Conservation (phyloP, 2,888 invertebrate genomes). For the Baronia brevicornis region DNA sequence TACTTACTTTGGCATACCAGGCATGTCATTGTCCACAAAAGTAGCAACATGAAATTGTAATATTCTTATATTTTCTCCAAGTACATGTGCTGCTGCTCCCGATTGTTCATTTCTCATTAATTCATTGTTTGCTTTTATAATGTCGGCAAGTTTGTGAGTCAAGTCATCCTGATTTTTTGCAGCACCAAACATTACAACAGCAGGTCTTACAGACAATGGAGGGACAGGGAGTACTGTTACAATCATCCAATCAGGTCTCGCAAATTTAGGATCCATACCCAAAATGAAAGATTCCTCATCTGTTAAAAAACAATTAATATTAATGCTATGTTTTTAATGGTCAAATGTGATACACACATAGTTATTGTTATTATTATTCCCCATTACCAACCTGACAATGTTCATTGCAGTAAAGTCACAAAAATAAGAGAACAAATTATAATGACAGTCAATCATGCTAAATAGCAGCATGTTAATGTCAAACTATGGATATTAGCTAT, state of each 20-base stretch:
- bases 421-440: no score
- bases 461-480: no score
- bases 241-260: constrained; percentile 99
- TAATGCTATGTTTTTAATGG: not conserved
- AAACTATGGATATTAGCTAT: no score
- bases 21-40: constrained; percentile 98
- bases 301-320: constrained; percentile 25
- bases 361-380: no score
- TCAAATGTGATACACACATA: no score
- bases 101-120: constrained; percentile 95
- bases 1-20: constrained; percentile 90
- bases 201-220: constrained; percentile 95
- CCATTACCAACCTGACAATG: no score
- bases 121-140: constrained; percentile 98
- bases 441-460: no score
- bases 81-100: constrained; percentile 98
- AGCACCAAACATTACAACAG: constrained; percentile 99
- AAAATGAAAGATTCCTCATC: constrained; percentile 97
- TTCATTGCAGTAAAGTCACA: no score
- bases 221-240: constrained; percentile 98
- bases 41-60: constrained; percentile 99
- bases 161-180: constrained; percentile 99
- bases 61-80: constrained; percentile 97
- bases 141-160: constrained; percentile 98
- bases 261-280: constrained; percentile 97